Base-by-base conservation (phyloP, 2,113 vertebrate species). In the Salvator merianae region DNA sequence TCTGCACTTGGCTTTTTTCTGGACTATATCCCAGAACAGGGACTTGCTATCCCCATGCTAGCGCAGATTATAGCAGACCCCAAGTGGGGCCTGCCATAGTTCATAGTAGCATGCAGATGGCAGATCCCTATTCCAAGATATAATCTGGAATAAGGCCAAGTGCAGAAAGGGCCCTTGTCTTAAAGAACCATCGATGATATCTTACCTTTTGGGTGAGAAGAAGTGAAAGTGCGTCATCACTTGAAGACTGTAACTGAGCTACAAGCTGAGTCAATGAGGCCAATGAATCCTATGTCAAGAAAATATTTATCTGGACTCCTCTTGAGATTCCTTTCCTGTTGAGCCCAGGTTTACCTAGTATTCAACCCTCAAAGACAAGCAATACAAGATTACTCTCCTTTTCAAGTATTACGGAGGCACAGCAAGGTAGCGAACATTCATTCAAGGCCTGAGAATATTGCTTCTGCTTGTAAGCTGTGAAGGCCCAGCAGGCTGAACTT, bases 401-500 rank as follows among this genome's bases (percentile, higher is more conserved):
- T 85, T 85, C 69, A 79, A 72, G 62, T 72, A 85, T 70, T 40
- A 74, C 74, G 69, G 40, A 80, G 59, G 80, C 70, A 72, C 83
- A 84, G 66, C 32, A 79, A 66, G 68, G 69, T 26, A 66, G 63
- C 55, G 34, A 79, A 55, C 38, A 50, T 50, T 63, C 38, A 65
- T 79, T 74, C 26, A 34, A 85, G 69, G 16, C 77, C 59, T 32
- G 68, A 73, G 77, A 79, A 80, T 74, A 85, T 63, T 80, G 84
- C 70, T 74, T 85, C 55, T 74, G 12, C 68, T 66, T 50, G 70
- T 85, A 79, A 80, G 26, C 69, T 66, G 84, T 85, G 59, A 73
- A 85, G 55, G 40, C 84, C n/a, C 77, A 85, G 84, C 77, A 85
- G 77, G 84, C 59, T 63, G 30, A 79, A 63, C 24, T 79, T 79